Percentiles rank a stretch among this genome's conserved stretches.
These are phyloP conservation scores for Cloeon dipterum DNA, from an alignment of 2,888 invertebrate species.

Conservation along the genomic window DNA sequence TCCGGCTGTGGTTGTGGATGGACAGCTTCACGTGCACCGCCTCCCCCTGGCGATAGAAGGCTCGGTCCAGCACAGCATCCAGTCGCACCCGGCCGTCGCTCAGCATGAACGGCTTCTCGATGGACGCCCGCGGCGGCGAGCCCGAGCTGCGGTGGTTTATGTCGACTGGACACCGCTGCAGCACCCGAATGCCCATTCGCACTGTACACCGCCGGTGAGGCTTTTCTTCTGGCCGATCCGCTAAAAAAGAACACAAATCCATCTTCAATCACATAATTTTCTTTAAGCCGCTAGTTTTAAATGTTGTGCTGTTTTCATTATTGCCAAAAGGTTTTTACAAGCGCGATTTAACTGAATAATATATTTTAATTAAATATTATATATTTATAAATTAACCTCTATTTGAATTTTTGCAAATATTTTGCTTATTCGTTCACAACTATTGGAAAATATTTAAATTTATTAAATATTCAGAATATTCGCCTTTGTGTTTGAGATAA, in stretches of 20 bases:
- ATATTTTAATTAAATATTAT: no score
- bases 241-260: constrained; percentile 23
- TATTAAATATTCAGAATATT: no score
- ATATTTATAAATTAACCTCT: no score
- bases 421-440: no score
- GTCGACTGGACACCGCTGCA: constrained; percentile 26
- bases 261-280: no score
- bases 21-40: constrained; percentile 48
- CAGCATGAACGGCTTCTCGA: constrained; percentile 64
- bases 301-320: no score
- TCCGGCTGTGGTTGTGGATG: constrained; percentile 59
- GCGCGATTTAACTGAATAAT: no score
- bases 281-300: no score
- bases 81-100: constrained; percentile 63
- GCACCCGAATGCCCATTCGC: constrained; percentile 64
- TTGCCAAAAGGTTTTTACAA: no score
- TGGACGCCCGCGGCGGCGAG: constrained; percentile 39
- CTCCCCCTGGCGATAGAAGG: constrained; percentile 65
- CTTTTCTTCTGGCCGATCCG: constrained; percentile 65
- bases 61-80: constrained; percentile 57
- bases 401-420: no score
- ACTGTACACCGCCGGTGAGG: constrained; percentile 56
- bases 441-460: no score
- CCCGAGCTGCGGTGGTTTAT: constrained; percentile 13
- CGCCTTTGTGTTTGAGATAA: no score